Percentiles rank a stretch among this genome's conserved stretches.
Conservation (phyloP, 2,888 invertebrate species). For the Torymus texanus region DNA sequence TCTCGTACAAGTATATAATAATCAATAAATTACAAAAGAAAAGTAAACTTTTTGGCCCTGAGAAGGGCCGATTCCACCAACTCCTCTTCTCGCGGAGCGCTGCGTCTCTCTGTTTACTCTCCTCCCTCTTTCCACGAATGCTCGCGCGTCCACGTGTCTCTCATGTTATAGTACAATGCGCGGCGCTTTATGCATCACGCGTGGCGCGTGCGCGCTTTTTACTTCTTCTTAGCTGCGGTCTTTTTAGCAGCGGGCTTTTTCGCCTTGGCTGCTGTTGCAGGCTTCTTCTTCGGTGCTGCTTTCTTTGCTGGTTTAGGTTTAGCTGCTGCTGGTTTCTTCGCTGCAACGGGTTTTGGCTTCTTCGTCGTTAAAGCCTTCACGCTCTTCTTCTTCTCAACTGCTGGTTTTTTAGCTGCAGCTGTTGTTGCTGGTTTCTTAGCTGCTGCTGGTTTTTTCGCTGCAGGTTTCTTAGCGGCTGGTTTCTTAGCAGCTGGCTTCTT, state of each 20-base stretch:
- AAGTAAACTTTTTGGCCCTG: too few species aligned
- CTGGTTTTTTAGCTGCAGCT: constrained; percentile 61
- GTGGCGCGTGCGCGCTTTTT: not conserved
- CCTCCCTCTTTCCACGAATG: too few species aligned
- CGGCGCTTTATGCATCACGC: too few species aligned
- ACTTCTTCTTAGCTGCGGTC: constrained; percentile 50
- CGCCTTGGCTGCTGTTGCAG: constrained; percentile 33
- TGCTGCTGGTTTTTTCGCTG: constrained; percentile 59
- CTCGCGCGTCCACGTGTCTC: too few species aligned
- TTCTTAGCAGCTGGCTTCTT: constrained; percentile 41
- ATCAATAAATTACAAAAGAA: too few species aligned
- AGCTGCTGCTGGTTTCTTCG: constrained; percentile 30
- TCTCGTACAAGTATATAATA: too few species aligned
- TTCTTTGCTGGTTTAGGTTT: constrained; percentile 42
- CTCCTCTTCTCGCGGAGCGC: too few species aligned
- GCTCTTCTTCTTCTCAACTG: constrained; percentile 48
- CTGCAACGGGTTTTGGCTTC: constrained; percentile 35
- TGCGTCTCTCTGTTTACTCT: too few species aligned
- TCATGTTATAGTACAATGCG: too few species aligned
- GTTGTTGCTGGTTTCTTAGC: constrained; percentile 59
- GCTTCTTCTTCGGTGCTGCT: constrained; percentile 38
- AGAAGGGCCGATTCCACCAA: too few species aligned
- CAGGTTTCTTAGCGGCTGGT: constrained; percentile 46
- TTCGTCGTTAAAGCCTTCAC: constrained; percentile 40
- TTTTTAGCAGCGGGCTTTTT: constrained; percentile 46